Evolutionary conservation across 2,888 invertebrate genomes (phyloP).

Genomic region (Xanthia togata): DNA sequence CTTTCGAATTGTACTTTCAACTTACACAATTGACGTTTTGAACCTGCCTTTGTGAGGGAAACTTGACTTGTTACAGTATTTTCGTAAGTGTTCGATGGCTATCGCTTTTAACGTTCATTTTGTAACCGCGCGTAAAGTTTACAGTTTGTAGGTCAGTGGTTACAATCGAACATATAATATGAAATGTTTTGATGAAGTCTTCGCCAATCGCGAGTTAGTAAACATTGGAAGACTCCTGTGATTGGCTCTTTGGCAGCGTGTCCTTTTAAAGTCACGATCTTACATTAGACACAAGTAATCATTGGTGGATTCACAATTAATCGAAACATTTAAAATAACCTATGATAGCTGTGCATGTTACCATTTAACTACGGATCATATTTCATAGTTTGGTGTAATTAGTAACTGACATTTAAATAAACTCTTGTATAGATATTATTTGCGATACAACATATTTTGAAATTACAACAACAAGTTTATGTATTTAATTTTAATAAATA

Average conservation of each 20-base stretch:
- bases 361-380: constrained; percentile 24
- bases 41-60: constrained; percentile 36
- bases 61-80: constrained; percentile 37
- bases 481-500: constrained; percentile 5
- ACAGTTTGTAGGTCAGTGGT: constrained; percentile 63
- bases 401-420: constrained; percentile 27
- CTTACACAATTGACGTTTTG: constrained; percentile 44
- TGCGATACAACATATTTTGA: background rate
- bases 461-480: too few species aligned
- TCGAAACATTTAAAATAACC: constrained; percentile 60
- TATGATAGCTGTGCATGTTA: constrained; percentile 52
- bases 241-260: constrained; percentile 61
- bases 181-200: constrained; percentile 61
- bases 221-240: constrained; percentile 39
- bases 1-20: constrained; percentile 61
- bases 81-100: constrained; percentile 47
- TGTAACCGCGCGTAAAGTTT: constrained; percentile 52
- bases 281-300: constrained; percentile 66
- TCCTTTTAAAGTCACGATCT: constrained; percentile 65
- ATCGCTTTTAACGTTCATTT: constrained; percentile 43
- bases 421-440: constrained; percentile 10
- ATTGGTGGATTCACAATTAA: constrained; percentile 69
- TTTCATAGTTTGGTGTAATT: constrained; percentile 4
- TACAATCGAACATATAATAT: constrained; percentile 61
- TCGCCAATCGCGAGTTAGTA: constrained; percentile 57